phyloP scores from a whole-genome alignment of 2,797 vertebrate species.

The Percopsis omiscomaycus region DNA sequence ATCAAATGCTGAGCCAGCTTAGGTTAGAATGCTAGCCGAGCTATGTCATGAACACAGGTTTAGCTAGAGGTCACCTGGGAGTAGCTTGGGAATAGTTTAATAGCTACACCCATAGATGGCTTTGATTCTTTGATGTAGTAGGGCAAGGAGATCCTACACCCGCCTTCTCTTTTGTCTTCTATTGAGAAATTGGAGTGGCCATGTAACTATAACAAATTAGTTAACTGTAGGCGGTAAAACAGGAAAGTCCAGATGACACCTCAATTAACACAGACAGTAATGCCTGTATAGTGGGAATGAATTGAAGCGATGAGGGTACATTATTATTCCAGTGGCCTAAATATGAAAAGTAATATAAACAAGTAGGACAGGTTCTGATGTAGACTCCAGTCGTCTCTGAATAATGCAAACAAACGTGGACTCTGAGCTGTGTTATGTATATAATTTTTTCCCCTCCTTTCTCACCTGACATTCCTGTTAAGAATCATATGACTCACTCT shows the following conservation, averaged over 20 bases:
- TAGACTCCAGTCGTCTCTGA: neutral
- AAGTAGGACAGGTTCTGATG: conserved; percentile 1
- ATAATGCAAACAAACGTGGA: conserved; percentile 9
- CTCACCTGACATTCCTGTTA: conserved; percentile 10
- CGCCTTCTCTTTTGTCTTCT: conserved; percentile 20
- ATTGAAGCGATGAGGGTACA: neutral
- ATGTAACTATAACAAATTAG: neutral
- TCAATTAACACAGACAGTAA: conserved; percentile 3
- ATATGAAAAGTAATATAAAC: conserved; percentile 1
- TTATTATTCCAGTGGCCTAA: conserved; percentile 17
- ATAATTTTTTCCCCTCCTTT: neutral
- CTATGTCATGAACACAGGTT: neutral
- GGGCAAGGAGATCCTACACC: conserved; percentile 24
- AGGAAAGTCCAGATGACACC: conserved; percentile 19
- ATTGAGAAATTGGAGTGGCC: neutral
- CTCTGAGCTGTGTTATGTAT: neutral
- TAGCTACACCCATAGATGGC: conserved; percentile 7
- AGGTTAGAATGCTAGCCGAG: neutral
- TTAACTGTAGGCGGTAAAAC: conserved; percentile 30
- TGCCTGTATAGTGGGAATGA: neutral
- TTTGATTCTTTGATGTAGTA: conserved; percentile 24
- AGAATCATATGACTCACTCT: conserved; percentile 1
- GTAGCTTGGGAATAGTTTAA: conserved; percentile 31
- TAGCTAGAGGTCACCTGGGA: conserved; percentile 17
- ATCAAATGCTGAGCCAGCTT: neutral